Percentiles rank a stretch among this genome's conserved stretches.
phyloP scores from a whole-genome alignment of 2,797 vertebrate genomes.

The Kryptopterus vitreolus region DNA sequence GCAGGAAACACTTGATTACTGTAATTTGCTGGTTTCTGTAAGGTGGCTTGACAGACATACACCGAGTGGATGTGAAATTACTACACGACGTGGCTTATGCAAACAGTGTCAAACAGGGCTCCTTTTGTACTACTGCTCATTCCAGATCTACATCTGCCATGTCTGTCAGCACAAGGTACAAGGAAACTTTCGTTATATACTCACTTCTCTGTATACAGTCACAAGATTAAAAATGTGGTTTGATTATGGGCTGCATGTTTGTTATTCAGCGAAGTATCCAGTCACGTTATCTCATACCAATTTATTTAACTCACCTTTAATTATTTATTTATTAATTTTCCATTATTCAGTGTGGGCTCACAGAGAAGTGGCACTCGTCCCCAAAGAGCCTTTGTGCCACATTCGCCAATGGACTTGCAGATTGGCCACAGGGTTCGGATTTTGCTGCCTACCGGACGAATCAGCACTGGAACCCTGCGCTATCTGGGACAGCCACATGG shows the following conservation, averaged over 20 bases:
- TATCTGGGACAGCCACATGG: slow-evolving; percentile 73
- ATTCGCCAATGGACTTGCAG: slow-evolving; percentile 76
- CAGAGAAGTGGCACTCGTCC: slow-evolving; percentile 57
- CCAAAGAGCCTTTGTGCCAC: slow-evolving; percentile 72
- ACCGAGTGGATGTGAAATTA: slow-evolving; percentile 48
- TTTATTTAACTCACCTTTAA: not conserved
- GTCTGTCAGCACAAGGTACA: slow-evolving; percentile 63
- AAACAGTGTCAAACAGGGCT: slow-evolving; percentile 58
- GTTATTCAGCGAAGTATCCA: not conserved
- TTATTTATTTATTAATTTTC: not conserved
- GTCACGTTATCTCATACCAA: not conserved
- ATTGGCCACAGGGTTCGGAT: slow-evolving; percentile 74
- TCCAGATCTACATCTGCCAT: slow-evolving; percentile 62
- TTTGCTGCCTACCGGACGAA: slow-evolving; percentile 72
- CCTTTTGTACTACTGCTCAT: slow-evolving; percentile 53
- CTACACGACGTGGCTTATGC: slow-evolving; percentile 46
- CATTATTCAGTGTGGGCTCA: slow-evolving; percentile 58
- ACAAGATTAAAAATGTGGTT: not conserved
- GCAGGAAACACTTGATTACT: slow-evolving; percentile 19
- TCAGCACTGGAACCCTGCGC: slow-evolving; percentile 71
- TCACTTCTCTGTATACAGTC: not conserved
- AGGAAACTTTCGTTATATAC: not conserved
- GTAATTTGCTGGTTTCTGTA: slow-evolving; percentile 27
- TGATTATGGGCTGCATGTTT: not conserved
- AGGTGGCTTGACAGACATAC: slow-evolving; percentile 35